Evolutionary conservation across 1,140 invertebrate species (phyloP).

Genomic region (Heliconius eleuchia): DNA sequence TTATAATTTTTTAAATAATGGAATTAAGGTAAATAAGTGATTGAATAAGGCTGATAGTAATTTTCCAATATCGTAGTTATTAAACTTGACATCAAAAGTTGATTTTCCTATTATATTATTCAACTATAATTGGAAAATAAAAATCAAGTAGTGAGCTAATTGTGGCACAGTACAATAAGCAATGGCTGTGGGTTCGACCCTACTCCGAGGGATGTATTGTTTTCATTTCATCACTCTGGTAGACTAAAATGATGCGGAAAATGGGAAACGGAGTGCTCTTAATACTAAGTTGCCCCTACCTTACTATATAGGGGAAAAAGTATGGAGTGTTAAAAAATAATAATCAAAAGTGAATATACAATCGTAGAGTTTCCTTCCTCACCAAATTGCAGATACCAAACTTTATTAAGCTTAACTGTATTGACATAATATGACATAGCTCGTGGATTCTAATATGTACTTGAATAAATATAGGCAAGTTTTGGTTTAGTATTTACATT

Average conservation of each 20-base stretch:
- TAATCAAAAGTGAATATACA: neutral
- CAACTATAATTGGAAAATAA: no score
- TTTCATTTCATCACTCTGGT: no score
- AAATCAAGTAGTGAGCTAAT: no score
- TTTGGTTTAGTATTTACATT: neutral
- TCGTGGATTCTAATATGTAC: neutral
- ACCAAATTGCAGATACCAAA: neutral
- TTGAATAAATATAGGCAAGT: slow-evolving; percentile 4
- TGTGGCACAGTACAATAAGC: no score
- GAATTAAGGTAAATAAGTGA: neutral
- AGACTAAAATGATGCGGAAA: no score
- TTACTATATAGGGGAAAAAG: no score
- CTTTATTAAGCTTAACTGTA: neutral
- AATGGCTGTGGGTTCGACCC: no score
- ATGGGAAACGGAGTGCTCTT: no score
- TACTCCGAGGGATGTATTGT: no score
- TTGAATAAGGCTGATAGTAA: neutral
- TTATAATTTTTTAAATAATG: neutral
- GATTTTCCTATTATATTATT: neutral
- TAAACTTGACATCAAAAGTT: neutral
- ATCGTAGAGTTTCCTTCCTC: no score
- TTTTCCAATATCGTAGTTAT: neutral
- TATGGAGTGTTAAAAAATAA: no score
- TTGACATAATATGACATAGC: neutral
- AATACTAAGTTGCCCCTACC: no score